Percentiles rank a stretch among this genome's conserved stretches.
These are phyloP conservation scores for Phrynosoma platyrhinos DNA, from an alignment of 2,113 vertebrate species.

Conservation along the genomic window DNA sequence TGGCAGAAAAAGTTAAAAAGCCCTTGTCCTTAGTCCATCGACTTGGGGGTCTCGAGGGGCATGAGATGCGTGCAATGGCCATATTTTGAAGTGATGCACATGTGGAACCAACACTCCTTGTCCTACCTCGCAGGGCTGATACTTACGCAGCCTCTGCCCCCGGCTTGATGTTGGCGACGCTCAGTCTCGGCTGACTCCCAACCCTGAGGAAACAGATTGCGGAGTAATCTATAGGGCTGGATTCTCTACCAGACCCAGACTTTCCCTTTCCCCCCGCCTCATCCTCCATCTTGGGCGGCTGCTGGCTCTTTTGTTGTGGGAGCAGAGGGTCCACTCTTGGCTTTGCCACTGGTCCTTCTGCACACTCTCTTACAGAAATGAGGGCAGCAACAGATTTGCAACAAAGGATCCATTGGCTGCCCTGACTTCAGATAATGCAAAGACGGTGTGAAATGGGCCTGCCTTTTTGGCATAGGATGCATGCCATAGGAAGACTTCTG, in stretches of 20 bases:
- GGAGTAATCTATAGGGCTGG: not conserved
- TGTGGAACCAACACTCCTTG: not conserved
- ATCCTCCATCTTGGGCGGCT: too few relatives aligned
- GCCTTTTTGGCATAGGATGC: not conserved
- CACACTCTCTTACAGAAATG: too few relatives aligned
- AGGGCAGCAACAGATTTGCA: too few relatives aligned
- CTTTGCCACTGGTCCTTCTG: too few relatives aligned
- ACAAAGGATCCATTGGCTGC: not conserved
- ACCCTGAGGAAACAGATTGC: not conserved
- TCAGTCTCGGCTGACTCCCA: not conserved
- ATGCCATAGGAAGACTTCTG: not conserved
- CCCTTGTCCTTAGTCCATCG: too few relatives aligned
- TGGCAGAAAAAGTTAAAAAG: too few relatives aligned
- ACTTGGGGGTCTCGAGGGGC: too few relatives aligned
- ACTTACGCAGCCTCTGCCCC: not conserved
- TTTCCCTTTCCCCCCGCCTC: not conserved
- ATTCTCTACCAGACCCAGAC: not conserved
- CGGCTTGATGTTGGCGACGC: not conserved
- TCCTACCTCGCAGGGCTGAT: not conserved
- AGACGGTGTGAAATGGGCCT: not conserved
- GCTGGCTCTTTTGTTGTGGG: too few relatives aligned
- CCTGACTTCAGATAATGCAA: not conserved
- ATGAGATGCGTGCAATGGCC: too few relatives aligned
- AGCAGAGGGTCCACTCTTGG: too few relatives aligned
- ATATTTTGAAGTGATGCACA: too few relatives aligned